Evolutionary conservation across 2,888 invertebrate species (phyloP).

Genomic region (Cosmopolites sordidus): DNA sequence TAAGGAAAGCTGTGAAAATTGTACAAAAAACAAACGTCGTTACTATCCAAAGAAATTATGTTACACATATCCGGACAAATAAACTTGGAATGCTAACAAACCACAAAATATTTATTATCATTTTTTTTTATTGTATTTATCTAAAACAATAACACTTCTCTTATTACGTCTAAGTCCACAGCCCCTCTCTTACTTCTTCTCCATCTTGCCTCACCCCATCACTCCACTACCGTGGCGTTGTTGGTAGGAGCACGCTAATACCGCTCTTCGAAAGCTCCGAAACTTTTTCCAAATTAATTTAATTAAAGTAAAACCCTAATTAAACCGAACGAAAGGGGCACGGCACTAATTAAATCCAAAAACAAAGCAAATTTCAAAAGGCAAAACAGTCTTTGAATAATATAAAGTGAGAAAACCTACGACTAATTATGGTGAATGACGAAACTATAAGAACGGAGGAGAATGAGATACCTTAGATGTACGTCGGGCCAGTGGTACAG

Average conservation of each 20-base stretch:
- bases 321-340: constrained; percentile 6
- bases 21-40: too few species aligned
- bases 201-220: too few species aligned
- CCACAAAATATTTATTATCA: too few species aligned
- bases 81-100: too few species aligned
- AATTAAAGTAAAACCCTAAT: constrained; percentile 20
- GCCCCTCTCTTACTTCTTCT: too few species aligned
- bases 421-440: constrained; percentile 40
- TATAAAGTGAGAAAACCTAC: constrained; percentile 26
- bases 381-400: constrained; percentile 23
- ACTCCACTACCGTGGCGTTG: not conserved
- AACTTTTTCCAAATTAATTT: constrained; percentile 18
- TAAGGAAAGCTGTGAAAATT: too few species aligned
- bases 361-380: constrained; percentile 24
- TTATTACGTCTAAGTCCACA: too few species aligned
- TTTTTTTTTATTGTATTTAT: too few species aligned
- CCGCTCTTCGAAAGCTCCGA: constrained; percentile 3
- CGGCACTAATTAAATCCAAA: constrained; percentile 20
- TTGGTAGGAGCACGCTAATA: not conserved
- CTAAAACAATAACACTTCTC: too few species aligned
- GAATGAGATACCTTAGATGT: constrained; percentile 42
- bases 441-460: constrained; percentile 37
- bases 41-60: too few species aligned
- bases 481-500: constrained; percentile 10
- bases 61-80: too few species aligned